Evolutionary conservation across 2,113 vertebrate species (phyloP).

Genomic region (Chamaetylas fuelleborni): DNA sequence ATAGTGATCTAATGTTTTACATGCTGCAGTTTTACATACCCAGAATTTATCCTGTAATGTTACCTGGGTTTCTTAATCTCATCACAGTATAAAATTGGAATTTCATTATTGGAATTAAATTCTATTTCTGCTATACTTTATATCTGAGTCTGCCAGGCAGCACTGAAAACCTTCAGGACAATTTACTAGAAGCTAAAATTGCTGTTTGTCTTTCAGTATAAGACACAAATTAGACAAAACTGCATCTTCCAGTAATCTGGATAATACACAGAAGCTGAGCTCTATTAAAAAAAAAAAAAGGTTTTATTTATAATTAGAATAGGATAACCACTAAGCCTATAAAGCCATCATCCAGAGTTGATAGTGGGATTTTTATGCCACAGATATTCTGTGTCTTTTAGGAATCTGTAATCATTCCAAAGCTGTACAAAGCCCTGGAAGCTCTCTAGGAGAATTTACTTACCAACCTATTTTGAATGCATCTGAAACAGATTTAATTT

Average conservation of each 20-base stretch:
- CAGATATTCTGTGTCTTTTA: background rate
- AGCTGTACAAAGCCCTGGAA: background rate
- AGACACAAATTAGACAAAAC: background rate
- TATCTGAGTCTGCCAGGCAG: background rate
- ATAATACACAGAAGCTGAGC: background rate
- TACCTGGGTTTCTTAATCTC: conserved; percentile 16
- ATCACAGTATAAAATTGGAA: background rate
- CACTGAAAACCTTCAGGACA: background rate
- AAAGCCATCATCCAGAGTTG: background rate
- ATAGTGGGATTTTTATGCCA: background rate
- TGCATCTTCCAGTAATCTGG: background rate
- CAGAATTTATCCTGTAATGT: conserved; percentile 10
- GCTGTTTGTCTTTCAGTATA: background rate
- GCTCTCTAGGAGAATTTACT: background rate
- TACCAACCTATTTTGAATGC: background rate
- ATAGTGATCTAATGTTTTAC: background rate
- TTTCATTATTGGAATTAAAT: conserved; percentile 22
- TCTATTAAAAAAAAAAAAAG: background rate
- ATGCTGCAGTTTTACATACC: background rate
- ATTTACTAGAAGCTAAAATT: background rate
- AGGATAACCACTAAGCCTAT: background rate
- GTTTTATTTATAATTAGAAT: background rate
- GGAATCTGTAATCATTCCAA: background rate
- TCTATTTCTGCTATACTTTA: background rate
- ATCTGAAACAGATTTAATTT: background rate